Percentiles rank a stretch among this genome's conserved stretches.
Evolutionary conservation across 2,113 vertebrate species (phyloP).

Genomic region (Baryphthengus martii): DNA sequence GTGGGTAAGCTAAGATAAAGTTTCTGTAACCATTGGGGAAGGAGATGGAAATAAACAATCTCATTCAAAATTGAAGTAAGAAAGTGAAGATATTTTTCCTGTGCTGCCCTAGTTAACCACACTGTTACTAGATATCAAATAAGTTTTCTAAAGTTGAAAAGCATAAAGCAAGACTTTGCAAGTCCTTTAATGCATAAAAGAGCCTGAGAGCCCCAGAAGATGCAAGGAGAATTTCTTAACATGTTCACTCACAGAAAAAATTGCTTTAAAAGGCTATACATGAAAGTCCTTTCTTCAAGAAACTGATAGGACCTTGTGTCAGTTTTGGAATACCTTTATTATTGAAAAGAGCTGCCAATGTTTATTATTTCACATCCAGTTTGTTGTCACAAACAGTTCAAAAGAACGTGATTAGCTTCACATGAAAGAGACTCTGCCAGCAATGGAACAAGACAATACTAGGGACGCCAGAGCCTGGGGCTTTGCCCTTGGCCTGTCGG

Average conservation of each 20-base stretch:
- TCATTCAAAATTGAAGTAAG: background rate
- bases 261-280: background rate
- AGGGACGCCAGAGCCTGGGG: background rate
- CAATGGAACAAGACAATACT: background rate
- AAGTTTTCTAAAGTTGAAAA: background rate
- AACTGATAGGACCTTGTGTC: background rate
- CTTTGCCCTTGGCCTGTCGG: background rate
- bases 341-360: background rate
- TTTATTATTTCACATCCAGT: constrained; percentile 34
- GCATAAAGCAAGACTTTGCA: background rate
- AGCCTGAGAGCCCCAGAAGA: background rate
- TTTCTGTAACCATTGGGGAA: background rate
- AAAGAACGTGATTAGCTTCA: constrained; percentile 21
- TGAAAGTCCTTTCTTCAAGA: background rate
- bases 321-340: background rate
- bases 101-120: background rate
- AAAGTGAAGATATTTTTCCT: background rate
- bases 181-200: background rate
- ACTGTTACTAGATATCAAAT: background rate
- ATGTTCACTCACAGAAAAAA: background rate
- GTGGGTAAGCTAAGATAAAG: background rate
- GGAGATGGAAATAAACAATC: background rate
- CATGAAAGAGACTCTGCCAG: background rate
- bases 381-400: constrained; percentile 43
- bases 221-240: background rate